These are phyloP conservation scores for Ibidorhyncha struthersii DNA, from an alignment of 2,113 vertebrate genomes.

Conservation along the genomic window DNA sequence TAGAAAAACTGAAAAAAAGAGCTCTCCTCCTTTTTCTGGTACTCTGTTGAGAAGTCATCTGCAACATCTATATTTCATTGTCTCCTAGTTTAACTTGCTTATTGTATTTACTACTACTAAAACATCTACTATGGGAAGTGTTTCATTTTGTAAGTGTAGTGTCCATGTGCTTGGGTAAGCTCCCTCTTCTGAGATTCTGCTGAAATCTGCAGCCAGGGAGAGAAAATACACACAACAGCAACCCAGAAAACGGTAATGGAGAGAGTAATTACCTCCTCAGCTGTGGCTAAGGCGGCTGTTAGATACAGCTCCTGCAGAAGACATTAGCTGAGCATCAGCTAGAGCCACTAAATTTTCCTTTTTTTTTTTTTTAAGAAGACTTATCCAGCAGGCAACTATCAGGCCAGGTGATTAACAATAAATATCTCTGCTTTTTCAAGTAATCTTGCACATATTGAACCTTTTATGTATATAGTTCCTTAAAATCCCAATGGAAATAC, in stretches of 20 bases:
- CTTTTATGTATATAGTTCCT: not conserved
- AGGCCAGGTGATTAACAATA: not conserved
- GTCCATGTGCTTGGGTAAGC: not conserved
- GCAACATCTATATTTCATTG: not conserved
- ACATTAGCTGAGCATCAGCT: not conserved
- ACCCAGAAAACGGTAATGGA: not conserved
- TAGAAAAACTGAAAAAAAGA: not conserved
- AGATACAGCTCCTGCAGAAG: not conserved
- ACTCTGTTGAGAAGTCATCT: not conserved
- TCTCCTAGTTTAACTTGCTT: not conserved
- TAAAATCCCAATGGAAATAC: not conserved
- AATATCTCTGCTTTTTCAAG: not conserved
- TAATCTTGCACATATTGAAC: not conserved
- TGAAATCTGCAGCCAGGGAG: not conserved
- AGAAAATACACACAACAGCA: not conserved
- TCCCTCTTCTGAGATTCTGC: not conserved
- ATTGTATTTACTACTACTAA: not conserved
- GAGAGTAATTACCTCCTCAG: not conserved
- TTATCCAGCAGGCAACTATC: not conserved
- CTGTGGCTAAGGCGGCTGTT: not conserved
- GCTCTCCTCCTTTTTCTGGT: accelerated
- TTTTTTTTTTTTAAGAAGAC: not conserved
- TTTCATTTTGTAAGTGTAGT: not conserved
- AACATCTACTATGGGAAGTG: not conserved
- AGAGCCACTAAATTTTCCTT: not conserved